These are phyloP conservation scores for Clostera curtula DNA, from an alignment of 2,888 invertebrate genomes.

Conservation along the genomic window DNA sequence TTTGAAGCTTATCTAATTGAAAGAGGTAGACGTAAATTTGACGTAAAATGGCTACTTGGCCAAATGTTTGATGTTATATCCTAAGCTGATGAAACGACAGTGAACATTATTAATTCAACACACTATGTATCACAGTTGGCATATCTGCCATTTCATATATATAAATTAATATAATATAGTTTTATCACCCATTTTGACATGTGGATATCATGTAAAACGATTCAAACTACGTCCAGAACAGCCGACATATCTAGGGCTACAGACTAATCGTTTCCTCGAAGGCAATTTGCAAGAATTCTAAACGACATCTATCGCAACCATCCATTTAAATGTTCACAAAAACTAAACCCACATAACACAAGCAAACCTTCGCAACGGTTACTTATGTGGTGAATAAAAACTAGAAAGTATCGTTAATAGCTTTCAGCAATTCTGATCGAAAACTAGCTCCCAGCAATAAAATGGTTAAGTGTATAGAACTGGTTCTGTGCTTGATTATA, in stretches of 20 bases:
- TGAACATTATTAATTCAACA: no score
- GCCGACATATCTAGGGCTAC: constrained; percentile 17
- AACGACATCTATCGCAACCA: constrained; percentile 32
- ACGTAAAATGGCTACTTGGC: no score
- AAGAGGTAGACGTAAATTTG: no score
- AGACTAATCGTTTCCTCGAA: constrained; percentile 21
- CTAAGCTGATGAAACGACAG: no score
- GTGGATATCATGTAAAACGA: no score
- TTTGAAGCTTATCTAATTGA: no score
- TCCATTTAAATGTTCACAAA: constrained; percentile 32
- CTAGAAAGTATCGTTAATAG: constrained; percentile 28
- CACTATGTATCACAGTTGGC: no score
- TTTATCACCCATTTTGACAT: no score
- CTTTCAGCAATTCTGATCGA: constrained; percentile 24
- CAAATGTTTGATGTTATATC: no score
- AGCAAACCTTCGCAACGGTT: constrained; percentile 36
- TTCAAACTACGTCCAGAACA: no score
- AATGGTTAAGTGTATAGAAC: constrained; percentile 8
- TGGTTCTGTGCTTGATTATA: constrained; percentile 5
- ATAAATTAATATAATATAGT: no score
- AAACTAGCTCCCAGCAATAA: constrained; percentile 8
- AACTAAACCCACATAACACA: constrained; percentile 37
- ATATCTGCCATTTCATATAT: no score
- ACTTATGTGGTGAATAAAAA: constrained; percentile 28
- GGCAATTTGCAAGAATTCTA: constrained; percentile 38